Base-by-base conservation (phyloP, 2,888 invertebrate species). In the Stenolophus ochropezus region DNA sequence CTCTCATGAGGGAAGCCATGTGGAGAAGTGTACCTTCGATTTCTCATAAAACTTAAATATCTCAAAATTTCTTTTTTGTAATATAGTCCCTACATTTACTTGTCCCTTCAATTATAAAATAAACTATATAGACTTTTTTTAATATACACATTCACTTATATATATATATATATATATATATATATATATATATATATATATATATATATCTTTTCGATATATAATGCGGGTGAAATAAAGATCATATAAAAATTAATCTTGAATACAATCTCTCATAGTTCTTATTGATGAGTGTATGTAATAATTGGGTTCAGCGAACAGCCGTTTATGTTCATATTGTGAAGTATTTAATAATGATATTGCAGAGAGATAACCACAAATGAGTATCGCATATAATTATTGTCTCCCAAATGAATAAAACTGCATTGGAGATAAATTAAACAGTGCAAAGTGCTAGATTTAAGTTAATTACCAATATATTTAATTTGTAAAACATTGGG, bases 391-490 rank as follows among this genome's bases (percentile, higher is more conserved):
- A 33, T 16, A 69, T 33, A 27, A 27, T 14, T 69, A 69, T 69
- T 27, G 33, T 33, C 18, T 69, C 65, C 65, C 65, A 1, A 33
- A 69, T 69, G 65, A 69, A 69, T 69, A 4, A 16, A 69, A n/a
- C 16, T 18, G 20, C 20, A 69, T 0, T 18, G 25, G 27, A 27
- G 27, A 61, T 14, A 69, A 27, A 69, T 69, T 61, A 27, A 61
- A 61, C 65, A 16, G 16, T 33, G 16, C 18, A 33, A 69, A 69
- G 33, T 69, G 20, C 8, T 16, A 69, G 65, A 33, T 69, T 69
- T 33, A 69, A 69, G 65, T 69, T 69, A 69, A 69, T 69, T 69
- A 69, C 16, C 18, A 69, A 33, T 69, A 69, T 69, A 69, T 69
- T 69, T 69, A 69, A 69, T 33, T 61, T 69, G 14, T 14, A 27